phyloP scores from a whole-genome alignment of 2,113 vertebrate genomes.

The Maccullochella peelii region DNA sequence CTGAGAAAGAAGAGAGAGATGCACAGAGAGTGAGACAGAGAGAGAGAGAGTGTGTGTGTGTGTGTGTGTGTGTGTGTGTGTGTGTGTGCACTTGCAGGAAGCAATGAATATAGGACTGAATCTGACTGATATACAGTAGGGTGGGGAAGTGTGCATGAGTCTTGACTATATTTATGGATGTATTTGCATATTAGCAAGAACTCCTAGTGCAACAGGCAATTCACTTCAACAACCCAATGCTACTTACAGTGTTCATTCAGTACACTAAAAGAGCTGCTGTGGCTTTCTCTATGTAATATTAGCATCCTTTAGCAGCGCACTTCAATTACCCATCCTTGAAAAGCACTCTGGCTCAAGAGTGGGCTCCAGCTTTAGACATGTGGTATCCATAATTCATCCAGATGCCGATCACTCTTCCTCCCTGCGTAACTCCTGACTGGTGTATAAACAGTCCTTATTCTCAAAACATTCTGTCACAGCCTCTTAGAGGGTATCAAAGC shows the following conservation, averaged over 20 bases:
- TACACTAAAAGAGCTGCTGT: conserved; percentile 55
- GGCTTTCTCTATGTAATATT: conserved; percentile 71
- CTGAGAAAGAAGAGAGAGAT: conserved; percentile 54
- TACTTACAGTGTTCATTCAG: conserved; percentile 57
- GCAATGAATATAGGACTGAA: conserved; percentile 40
- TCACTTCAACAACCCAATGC: conserved; percentile 53
- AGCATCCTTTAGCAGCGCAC: conserved; percentile 73
- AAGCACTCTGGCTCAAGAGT: conserved; percentile 75
- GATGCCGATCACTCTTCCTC: conserved; percentile 72
- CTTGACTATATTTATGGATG: conserved; percentile 47
- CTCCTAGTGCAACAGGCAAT: conserved; percentile 81
- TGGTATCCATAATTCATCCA: conserved; percentile 83
- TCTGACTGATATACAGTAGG: conserved; percentile 50
- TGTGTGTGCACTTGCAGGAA: conserved; percentile 47
- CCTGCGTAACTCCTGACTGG: conserved; percentile 67
- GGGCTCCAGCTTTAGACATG: conserved; percentile 78
- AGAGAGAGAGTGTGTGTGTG: conserved; percentile 36
- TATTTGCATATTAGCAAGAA: conserved; percentile 56
- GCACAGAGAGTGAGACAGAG: conserved; percentile 43
- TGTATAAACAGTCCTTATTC: conserved; percentile 77
- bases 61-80: conserved; percentile 26
- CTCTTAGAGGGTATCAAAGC: conserved; percentile 55
- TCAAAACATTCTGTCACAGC: conserved; percentile 70
- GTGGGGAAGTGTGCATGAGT: conserved; percentile 60
- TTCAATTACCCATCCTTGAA: conserved; percentile 81